Base-by-base conservation (phyloP, 2,888 invertebrate species). In the Gymnoscelis rufifasciata region DNA sequence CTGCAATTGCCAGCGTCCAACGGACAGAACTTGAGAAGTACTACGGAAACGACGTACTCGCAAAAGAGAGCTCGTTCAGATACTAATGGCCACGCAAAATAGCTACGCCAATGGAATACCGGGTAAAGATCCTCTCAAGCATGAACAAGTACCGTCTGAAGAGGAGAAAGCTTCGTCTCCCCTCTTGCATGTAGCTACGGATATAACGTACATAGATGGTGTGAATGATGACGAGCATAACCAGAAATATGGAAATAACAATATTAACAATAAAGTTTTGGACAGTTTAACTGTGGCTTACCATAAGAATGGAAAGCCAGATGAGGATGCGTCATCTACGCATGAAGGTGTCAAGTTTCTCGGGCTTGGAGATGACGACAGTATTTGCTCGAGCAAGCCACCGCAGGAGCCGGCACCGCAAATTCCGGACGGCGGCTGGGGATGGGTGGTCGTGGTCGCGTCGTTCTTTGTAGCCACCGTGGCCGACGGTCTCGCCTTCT, bases 401-500 rank as follows among this genome's bases (percentile, higher is more conserved):
- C 54, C 79, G 23, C 56, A 62, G 54, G 72, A 83, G 47, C 58
- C 83, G 78, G 83, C 82, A 30, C 91, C 91, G 0, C 91, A 90
- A 54, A 91, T 93, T 45, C 95, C 95, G 0, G 95, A 95, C 65
- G 95, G 95, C n/a, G 95, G 95, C 19, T 96, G 94, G 93, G 96
- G 96, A 19, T 97, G 96, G 97, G 91, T 96, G 52, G 94, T 98
- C 0, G 97, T 98, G 0, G 87, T 93, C 10, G 93, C 96, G 1
- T 95, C 96, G 0, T 91, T 98, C 59, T 82, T 96, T 26, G 92
- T 97, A 12, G 96, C 96, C 35, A 91, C 96, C 65, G 94, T 98
- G 27, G 95, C 96, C 37, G 98, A 98, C 75, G 98, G 98, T 0
- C 91, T 97, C 30, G 95, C 96, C 28, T 97, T 97, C 78, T 96